Conservation (phyloP, 1,140 invertebrate species). For the Neoseiulus cucumeris region DNA sequence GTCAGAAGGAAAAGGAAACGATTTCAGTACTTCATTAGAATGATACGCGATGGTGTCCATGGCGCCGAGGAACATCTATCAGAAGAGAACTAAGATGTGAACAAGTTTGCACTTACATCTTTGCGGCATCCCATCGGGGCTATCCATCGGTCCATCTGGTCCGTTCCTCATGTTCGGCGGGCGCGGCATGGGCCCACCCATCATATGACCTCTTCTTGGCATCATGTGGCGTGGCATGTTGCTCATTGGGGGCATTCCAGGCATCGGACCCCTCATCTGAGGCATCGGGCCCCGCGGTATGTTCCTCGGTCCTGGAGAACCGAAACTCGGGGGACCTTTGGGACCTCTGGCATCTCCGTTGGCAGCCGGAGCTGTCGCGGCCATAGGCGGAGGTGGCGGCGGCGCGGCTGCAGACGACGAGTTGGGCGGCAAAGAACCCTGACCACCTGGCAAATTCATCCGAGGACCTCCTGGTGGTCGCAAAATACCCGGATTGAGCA, state of each 20-base stretch:
- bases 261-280: neutral
- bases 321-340: no score
- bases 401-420: neutral
- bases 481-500: neutral
- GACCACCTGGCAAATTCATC: no score
- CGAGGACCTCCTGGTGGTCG: neutral
- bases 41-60: no score
- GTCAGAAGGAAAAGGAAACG: no score
- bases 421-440: no score
- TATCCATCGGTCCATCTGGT: neutral
- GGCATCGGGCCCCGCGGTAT: neutral
- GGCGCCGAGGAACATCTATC: no score
- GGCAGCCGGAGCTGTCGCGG: neutral
- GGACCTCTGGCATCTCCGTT: no score
- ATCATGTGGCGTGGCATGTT: no score
- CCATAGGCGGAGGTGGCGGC: neutral
- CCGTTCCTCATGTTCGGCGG: neutral
- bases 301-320: neutral
- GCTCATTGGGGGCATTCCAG: neutral
- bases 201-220: neutral
- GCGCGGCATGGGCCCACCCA: neutral
- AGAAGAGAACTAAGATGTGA: no score
- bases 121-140: neutral
- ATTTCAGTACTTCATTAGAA: no score
- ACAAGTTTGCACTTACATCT: slow-evolving; percentile 8